Evolutionary conservation across 2,113 vertebrate species (phyloP).

Genomic region (Shinisaurus crocodilurus): DNA sequence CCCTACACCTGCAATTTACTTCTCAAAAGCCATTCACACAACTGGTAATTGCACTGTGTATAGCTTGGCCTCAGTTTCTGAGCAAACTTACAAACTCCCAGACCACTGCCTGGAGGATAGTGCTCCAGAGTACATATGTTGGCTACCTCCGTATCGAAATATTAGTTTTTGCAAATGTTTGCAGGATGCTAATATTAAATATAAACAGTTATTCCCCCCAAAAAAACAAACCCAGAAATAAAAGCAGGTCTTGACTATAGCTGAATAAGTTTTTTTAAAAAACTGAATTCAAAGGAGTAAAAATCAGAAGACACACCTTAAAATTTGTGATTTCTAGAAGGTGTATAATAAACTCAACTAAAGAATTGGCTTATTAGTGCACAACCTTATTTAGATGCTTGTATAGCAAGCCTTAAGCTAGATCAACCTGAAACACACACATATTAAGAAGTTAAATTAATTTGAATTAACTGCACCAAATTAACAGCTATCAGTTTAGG

Average conservation of each 20-base stretch:
- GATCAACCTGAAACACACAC: background rate
- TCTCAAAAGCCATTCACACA: background rate
- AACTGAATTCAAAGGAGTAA: background rate
- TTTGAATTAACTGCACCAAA: background rate
- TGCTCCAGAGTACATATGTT: background rate
- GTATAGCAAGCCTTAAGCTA: background rate
- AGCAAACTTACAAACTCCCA: background rate
- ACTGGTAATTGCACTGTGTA: background rate
- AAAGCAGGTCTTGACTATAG: background rate
- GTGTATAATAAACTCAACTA: background rate
- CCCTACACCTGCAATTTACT: background rate
- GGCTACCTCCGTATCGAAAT: background rate
- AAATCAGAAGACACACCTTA: background rate
- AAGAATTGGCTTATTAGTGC: background rate
- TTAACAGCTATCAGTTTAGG: background rate
- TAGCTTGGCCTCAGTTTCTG: background rate
- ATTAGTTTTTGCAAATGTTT: background rate
- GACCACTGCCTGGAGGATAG: background rate
- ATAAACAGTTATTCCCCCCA: background rate
- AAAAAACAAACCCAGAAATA: background rate
- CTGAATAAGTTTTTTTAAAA: background rate
- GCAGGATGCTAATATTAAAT: background rate
- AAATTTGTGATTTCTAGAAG: background rate
- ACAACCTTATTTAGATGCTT: background rate
- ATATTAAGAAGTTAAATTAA: background rate